phyloP scores from a whole-genome alignment of 2,113 vertebrate species.

The Sebastes schlegelii region DNA sequence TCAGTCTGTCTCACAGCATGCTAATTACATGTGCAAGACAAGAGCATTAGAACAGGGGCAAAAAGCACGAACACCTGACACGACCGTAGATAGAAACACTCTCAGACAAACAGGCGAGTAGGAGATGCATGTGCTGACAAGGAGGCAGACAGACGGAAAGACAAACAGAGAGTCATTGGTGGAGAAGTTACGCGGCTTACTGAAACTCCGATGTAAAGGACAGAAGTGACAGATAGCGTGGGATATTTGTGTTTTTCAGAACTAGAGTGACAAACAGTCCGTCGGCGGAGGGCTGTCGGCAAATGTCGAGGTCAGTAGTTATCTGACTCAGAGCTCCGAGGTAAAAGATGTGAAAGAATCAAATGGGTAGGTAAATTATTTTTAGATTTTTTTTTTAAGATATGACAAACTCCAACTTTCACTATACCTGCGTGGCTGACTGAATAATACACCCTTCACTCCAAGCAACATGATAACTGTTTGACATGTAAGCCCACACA shows the following conservation, averaged over 20 bases:
- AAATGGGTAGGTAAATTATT: conserved; percentile 35
- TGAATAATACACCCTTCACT: conserved; percentile 24
- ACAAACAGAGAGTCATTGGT: conserved; percentile 44
- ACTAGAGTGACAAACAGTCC: conserved; percentile 49
- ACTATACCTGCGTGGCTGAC: background rate
- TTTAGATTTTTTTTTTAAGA: conserved; percentile 44
- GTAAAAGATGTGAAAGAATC: conserved; percentile 31
- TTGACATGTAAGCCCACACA: conserved; percentile 38
- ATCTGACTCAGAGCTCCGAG: conserved; percentile 45
- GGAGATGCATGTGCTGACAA: conserved; percentile 42
- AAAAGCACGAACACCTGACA: conserved; percentile 37
- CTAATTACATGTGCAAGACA: conserved; percentile 53
- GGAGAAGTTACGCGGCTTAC: conserved; percentile 56
- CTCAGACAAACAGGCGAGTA: conserved; percentile 14
- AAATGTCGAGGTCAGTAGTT: conserved; percentile 63
- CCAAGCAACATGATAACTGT: conserved; percentile 31
- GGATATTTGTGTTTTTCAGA: conserved; percentile 55
- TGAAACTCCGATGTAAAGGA: conserved; percentile 66
- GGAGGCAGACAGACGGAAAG: conserved; percentile 54
- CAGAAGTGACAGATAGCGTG: conserved; percentile 69
- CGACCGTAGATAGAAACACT: conserved; percentile 22
- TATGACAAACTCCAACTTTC: conserved; percentile 41
- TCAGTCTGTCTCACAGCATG: conserved; percentile 34
- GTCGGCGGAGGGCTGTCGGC: conserved; percentile 39
- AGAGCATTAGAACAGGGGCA: conserved; percentile 21